Percentiles rank a stretch among this genome's conserved stretches.
Conservation (phyloP, 2,888 invertebrate genomes). For the Megaustenia siamemsis region DNA sequence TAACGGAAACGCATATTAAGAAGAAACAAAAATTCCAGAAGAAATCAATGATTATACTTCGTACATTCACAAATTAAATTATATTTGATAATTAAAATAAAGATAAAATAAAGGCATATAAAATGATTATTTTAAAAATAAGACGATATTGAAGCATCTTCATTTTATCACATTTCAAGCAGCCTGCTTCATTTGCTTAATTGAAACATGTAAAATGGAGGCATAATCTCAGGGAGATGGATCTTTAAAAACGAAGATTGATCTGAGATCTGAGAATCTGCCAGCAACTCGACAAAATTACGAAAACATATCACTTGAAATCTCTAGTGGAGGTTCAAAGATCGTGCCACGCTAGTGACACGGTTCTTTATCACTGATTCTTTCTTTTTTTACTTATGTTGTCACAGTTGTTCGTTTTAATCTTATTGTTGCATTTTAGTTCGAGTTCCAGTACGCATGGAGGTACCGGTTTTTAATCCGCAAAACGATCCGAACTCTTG, state of each 20-base stretch:
- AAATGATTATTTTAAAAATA: no score
- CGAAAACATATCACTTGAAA: neutral
- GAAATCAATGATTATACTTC: no score
- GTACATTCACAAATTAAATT: no score
- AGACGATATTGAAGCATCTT: no score
- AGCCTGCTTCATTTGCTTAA: neutral
- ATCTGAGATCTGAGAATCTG: neutral
- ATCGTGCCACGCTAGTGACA: neutral
- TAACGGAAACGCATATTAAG: no score
- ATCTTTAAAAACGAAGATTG: neutral
- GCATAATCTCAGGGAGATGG: neutral
- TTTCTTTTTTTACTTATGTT: neutral
- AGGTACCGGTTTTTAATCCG: no score
- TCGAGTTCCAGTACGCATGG: neutral
- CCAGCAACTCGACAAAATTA: neutral
- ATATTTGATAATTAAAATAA: no score
- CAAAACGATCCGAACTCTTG: no score
- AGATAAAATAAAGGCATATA: no score
- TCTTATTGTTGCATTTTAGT: neutral
- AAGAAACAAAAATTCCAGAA: no score
- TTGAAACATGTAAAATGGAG: neutral
- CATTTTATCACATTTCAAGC: no score
- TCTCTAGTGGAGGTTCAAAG: neutral
- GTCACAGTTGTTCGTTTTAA: no score
- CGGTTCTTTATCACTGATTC: neutral